Conservation (phyloP, 2,888 invertebrate genomes). For the Mythimna ferrago region DNA sequence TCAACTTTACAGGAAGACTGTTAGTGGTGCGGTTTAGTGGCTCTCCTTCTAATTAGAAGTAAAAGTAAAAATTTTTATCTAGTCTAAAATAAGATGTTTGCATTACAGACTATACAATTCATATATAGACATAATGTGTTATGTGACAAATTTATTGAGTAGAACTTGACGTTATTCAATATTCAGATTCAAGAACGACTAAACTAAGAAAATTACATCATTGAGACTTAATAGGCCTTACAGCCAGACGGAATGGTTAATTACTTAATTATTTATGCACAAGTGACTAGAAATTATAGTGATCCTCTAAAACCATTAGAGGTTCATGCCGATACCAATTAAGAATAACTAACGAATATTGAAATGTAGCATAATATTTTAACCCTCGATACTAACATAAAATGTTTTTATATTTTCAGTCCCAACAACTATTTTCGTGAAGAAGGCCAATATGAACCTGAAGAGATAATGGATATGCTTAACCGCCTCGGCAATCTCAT, state of each 20-base stretch:
- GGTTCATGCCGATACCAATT: background rate
- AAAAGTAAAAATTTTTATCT: too few relatives aligned
- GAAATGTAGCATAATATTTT: background rate
- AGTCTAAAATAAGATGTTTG: background rate
- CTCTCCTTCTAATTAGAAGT: too few relatives aligned
- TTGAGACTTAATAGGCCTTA: background rate
- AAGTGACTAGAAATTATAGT: background rate
- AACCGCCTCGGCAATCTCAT: constrained; percentile 94
- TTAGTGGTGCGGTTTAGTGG: background rate
- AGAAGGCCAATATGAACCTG: constrained; percentile 93
- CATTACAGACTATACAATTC: background rate
- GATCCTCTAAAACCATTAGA: background rate
- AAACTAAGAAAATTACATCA: background rate
- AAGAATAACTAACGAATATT: too few relatives aligned
- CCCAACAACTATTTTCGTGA: constrained; percentile 88
- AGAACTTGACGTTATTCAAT: background rate
- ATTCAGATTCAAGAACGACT: background rate
- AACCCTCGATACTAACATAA: constrained; percentile 1
- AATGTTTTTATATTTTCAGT: constrained; percentile 72
- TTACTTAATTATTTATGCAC: background rate
- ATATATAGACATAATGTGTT: background rate
- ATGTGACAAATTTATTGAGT: background rate
- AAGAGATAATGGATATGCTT: constrained; percentile 94
- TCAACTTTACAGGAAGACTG: too few relatives aligned
- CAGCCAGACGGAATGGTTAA: background rate